Percentiles rank a stretch among this genome's conserved stretches.
Evolutionary conservation across 2,797 vertebrate genomes (phyloP).

Genomic region (Liasis olivaceus): DNA sequence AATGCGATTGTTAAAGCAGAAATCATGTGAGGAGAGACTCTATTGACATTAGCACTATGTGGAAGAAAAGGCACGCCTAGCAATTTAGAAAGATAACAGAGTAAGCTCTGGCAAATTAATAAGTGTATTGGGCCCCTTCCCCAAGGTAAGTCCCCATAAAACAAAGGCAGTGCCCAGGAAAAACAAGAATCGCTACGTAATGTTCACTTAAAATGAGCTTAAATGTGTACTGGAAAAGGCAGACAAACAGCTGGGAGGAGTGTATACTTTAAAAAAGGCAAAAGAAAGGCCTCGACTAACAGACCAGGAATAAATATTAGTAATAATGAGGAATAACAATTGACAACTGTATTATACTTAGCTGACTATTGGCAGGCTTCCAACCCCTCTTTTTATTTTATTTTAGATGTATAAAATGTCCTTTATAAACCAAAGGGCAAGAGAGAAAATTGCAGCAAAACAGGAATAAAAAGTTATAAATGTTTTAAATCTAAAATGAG

Average conservation of each 20-base stretch:
- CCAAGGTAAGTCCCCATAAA: neutral
- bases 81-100: neutral
- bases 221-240: neutral
- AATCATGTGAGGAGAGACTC: neutral
- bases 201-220: neutral
- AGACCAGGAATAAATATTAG: neutral
- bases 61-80: neutral
- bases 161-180: neutral
- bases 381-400: neutral
- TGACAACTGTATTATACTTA: neutral
- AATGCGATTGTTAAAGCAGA: neutral
- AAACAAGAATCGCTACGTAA: neutral
- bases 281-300: neutral
- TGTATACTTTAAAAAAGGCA: neutral
- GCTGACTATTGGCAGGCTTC: neutral
- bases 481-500: neutral
- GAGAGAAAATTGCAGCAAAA: neutral
- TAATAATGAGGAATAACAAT: neutral
- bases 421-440: neutral
- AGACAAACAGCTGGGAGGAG: neutral
- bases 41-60: neutral
- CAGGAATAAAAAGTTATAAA: neutral
- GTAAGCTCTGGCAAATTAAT: neutral
- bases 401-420: neutral
- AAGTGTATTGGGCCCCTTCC: neutral